These are phyloP conservation scores for Drosophila arawakana DNA, from an alignment of 1,140 invertebrate genomes.

Conservation along the genomic window DNA sequence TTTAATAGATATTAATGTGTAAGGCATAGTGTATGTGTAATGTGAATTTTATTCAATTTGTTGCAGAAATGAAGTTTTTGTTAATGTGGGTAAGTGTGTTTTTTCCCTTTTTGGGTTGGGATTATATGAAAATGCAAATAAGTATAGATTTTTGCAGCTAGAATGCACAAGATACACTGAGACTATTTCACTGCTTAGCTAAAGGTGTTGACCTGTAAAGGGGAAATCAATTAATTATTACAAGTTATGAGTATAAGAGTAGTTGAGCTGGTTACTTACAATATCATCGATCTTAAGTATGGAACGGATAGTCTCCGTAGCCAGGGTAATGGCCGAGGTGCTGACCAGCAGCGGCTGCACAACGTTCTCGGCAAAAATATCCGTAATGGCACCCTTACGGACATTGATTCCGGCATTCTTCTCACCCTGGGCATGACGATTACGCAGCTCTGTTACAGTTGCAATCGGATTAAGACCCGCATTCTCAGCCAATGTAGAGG, in stretches of 20 bases:
- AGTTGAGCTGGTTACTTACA: slow-evolving; percentile 86
- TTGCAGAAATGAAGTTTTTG: slow-evolving; percentile 31
- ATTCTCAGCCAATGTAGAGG: slow-evolving; percentile 99
- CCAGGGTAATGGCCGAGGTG: slow-evolving; percentile 95
- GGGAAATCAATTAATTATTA: neutral
- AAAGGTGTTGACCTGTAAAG: slow-evolving; percentile 74
- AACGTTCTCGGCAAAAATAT: slow-evolving; percentile 98
- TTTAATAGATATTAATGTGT: slow-evolving; percentile 67
- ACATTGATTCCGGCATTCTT: slow-evolving; percentile 97
- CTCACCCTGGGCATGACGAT: slow-evolving; percentile 94
- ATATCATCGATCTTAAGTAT: slow-evolving; percentile 99
- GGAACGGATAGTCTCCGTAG: slow-evolving; percentile 98
- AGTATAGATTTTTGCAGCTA: slow-evolving; percentile 48
- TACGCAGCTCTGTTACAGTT: slow-evolving; percentile 98
- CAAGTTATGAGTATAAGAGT: neutral
- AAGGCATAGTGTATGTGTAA: slow-evolving; percentile 63
- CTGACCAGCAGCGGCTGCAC: slow-evolving; percentile 98
- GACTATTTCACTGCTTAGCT: slow-evolving; percentile 54
- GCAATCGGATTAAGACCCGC: slow-evolving; percentile 99
- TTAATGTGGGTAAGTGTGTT: slow-evolving; percentile 29
- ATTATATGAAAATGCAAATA: slow-evolving; percentile 65
- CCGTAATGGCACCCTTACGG: slow-evolving; percentile 96
- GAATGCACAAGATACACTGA: slow-evolving; percentile 28
- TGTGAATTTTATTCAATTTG: slow-evolving; percentile 75
- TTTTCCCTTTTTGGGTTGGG: slow-evolving; percentile 8